Conservation (phyloP, 2,797 vertebrate genomes). For the Danio tinwini region DNA sequence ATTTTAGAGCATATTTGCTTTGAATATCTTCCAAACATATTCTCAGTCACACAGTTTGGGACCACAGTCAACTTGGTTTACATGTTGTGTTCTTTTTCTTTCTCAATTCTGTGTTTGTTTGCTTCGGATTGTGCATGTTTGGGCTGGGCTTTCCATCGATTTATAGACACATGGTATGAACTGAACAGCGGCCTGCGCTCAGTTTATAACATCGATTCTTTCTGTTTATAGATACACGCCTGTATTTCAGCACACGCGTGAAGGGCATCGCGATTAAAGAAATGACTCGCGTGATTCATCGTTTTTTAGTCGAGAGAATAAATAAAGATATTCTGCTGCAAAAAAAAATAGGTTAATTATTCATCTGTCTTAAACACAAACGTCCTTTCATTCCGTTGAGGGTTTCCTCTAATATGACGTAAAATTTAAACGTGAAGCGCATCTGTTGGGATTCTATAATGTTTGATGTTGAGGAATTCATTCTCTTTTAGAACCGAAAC, state of each 20-base stretch:
- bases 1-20: not conserved
- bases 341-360: not conserved
- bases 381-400: no score
- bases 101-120: not conserved
- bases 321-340: not conserved
- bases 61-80: not conserved
- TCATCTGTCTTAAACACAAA: not conserved
- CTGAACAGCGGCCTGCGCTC: slow-evolving; percentile 12
- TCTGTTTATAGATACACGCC: not conserved
- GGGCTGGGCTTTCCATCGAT: slow-evolving; percentile 24
- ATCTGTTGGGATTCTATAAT: not conserved
- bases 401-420: not conserved
- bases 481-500: not conserved
- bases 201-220: not conserved
- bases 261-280: slow-evolving; percentile 7
- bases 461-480: slow-evolving; percentile 5
- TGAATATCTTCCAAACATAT: slow-evolving; percentile 1
- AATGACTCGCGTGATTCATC: not conserved
- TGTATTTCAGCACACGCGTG: not conserved
- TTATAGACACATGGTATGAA: slow-evolving; percentile 13
- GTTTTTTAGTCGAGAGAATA: not conserved
- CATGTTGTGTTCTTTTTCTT: not conserved
- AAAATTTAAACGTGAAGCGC: not conserved
- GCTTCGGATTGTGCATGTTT: not conserved
- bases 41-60: not conserved